Base-by-base conservation (phyloP, 2,113 vertebrate species). In the Brienomyrus brachyistius region DNA sequence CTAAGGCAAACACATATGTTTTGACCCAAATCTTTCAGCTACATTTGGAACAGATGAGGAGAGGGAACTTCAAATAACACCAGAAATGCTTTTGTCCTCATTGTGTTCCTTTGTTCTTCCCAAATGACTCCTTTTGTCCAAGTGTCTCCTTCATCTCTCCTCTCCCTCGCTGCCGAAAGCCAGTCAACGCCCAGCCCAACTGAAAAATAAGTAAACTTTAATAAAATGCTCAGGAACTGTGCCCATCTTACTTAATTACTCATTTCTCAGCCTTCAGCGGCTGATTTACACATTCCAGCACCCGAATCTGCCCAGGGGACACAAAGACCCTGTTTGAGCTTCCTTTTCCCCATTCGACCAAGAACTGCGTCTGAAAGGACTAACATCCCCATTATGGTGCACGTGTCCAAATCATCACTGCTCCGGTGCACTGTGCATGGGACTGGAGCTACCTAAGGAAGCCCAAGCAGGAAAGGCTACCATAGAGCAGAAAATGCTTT, bases 321-420 rank as follows among this genome's bases (percentile, higher is more conserved):
- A 59, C 50, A 50, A 21, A 82, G 40, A 52, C 4, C 47, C 87
- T 43, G 40, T 35, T 13, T 74, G 27, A 3, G 11, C 31, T 40
- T 77, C 52, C 66, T 70, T 45, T 1, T 66, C 17, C 89, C 52
- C 54, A 45, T 13, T 87, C 47, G 2, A 62, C 21, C 70, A 10
- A 77, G 86, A 91, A 88, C 52, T 50, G n/a, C 66, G 17, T 89
- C 80, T 31, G 5, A 17, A 35, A 83, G 50, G 86, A 89, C 88
- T 62, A 27, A 88, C 85, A 90, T 74, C 47, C 47, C 91, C 89
- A 90, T 90, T 89, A 89, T 27, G 59, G 88, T 54, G 27, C 54
- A 80, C 7, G 27, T 13, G 48, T 31, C 87, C 17, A 19, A 59
- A 87, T 15, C 15, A 11, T 54, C 82, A 23, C 40, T 21, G 70